Percentiles rank a stretch among this genome's conserved stretches.
phyloP scores from a whole-genome alignment of 23 tunicate genomes.

The Pegea sp. region DNA sequence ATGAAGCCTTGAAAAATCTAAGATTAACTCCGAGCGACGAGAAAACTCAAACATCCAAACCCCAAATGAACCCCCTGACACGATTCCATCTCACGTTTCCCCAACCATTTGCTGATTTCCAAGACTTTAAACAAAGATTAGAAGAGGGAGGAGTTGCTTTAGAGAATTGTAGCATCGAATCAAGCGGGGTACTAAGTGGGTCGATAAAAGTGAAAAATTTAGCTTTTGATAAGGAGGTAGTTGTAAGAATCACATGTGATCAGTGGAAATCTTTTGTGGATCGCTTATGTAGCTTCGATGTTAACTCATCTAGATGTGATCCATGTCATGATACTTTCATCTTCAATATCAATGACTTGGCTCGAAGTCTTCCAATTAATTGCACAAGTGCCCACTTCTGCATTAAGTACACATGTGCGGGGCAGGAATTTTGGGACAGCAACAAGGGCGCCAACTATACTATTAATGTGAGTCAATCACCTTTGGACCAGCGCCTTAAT shows the following conservation, averaged over 20 bases:
- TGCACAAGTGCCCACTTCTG: conserved; percentile 14
- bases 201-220: conserved; percentile 66
- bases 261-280: conserved; percentile 30
- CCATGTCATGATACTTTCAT: conserved; percentile 45
- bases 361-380: conserved; percentile 4
- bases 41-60: background rate
- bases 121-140: conserved; percentile 28
- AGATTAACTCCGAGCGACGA: conserved; percentile 1
- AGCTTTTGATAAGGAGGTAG: conserved; percentile 44
- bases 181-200: conserved; percentile 8
- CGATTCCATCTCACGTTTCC: conserved; percentile 28
- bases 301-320: background rate
- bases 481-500: background rate
- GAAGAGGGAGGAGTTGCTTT: conserved; percentile 26
- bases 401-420: conserved; percentile 16
- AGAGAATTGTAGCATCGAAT: conserved; percentile 41
- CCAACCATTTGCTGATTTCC: conserved; percentile 65
- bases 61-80: too few species aligned
- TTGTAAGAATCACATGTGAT: conserved; percentile 48
- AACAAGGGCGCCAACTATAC: conserved; percentile 38
- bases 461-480: conserved; percentile 1
- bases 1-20: conserved; percentile 14
- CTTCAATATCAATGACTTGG: conserved; percentile 11
- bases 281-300: background rate
- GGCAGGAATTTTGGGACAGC: conserved; percentile 67